Conservation (phyloP, 1,140 invertebrate species). For the Leptopilina boulardi region DNA sequence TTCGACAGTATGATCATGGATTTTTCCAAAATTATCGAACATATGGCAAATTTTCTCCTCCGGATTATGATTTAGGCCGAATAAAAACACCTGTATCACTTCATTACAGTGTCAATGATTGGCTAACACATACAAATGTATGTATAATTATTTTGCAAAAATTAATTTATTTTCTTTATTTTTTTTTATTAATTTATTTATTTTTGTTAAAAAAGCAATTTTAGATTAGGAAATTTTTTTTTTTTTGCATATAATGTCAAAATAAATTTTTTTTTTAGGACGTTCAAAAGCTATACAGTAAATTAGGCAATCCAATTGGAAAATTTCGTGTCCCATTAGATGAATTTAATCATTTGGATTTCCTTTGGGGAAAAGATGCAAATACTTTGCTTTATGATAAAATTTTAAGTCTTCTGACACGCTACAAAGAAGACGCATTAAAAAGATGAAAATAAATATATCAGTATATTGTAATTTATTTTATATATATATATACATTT, state of each 20-base stretch:
- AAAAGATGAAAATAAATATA: not conserved
- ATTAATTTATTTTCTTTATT: slow-evolving; percentile 15
- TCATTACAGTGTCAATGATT: slow-evolving; percentile 80
- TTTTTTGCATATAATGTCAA: not conserved
- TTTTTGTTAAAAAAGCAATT: slow-evolving; percentile 28
- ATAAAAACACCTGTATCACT: slow-evolving; percentile 79
- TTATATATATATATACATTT: no score
- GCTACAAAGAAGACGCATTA: slow-evolving; percentile 12
- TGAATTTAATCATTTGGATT: slow-evolving; percentile 82
- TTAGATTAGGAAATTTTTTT: not conserved
- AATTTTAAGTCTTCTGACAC: slow-evolving; percentile 76
- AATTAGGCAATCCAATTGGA: slow-evolving; percentile 75
- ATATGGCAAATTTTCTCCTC: slow-evolving; percentile 76
- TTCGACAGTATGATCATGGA: slow-evolving; percentile 74
- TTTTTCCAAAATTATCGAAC: slow-evolving; percentile 72
- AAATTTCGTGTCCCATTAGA: slow-evolving; percentile 77
- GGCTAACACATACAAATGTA: slow-evolving; percentile 71
- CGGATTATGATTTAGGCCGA: slow-evolving; percentile 77
- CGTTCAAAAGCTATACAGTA: slow-evolving; percentile 62
- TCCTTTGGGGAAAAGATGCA: slow-evolving; percentile 80
- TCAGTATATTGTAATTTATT: not conserved
- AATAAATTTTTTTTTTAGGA: slow-evolving; percentile 60
- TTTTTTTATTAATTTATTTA: slow-evolving; percentile 29
- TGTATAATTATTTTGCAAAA: slow-evolving; percentile 1
- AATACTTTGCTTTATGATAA: slow-evolving; percentile 78